Evolutionary conservation across 2,113 vertebrate genomes (phyloP).

Genomic region (Tylochromis polylepis): DNA sequence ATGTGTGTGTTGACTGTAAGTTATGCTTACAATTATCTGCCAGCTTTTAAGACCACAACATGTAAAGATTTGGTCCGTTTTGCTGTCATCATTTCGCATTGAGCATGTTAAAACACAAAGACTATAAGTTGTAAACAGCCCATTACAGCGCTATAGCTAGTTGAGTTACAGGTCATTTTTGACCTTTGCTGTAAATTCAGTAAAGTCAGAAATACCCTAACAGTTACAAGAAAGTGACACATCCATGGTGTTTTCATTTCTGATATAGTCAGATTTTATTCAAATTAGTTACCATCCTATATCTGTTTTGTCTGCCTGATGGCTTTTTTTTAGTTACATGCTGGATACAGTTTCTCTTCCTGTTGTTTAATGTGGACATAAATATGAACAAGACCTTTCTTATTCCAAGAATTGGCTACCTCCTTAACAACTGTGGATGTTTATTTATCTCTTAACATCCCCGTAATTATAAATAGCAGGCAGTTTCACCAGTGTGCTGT

Average conservation of each 20-base stretch:
- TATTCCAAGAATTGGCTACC: not conserved
- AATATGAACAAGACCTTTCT: not conserved
- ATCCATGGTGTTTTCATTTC: not conserved
- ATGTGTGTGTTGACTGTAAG: not conserved
- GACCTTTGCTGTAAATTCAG: not conserved
- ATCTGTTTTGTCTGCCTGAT: not conserved
- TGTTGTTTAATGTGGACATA: not conserved
- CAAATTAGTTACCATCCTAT: not conserved
- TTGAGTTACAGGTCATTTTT: not conserved
- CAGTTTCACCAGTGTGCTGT: not conserved
- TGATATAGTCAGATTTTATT: not conserved
- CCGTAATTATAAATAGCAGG: not conserved
- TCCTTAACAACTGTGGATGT: not conserved
- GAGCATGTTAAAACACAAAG: not conserved
- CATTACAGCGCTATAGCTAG: not conserved
- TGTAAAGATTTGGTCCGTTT: not conserved
- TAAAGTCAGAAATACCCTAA: not conserved
- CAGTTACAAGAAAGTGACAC: not conserved
- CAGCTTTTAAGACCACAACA: not conserved
- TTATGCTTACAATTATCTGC: not conserved
- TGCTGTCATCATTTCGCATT: not conserved
- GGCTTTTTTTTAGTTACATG: not conserved
- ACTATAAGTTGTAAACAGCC: not conserved
- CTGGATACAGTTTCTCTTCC: not conserved
- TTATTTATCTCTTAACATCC: not conserved